Evolutionary conservation across 2,888 invertebrate genomes (phyloP), one percentile per base, ranked within the genome.

Genomic region (Ennomos quercinarius): DNA sequence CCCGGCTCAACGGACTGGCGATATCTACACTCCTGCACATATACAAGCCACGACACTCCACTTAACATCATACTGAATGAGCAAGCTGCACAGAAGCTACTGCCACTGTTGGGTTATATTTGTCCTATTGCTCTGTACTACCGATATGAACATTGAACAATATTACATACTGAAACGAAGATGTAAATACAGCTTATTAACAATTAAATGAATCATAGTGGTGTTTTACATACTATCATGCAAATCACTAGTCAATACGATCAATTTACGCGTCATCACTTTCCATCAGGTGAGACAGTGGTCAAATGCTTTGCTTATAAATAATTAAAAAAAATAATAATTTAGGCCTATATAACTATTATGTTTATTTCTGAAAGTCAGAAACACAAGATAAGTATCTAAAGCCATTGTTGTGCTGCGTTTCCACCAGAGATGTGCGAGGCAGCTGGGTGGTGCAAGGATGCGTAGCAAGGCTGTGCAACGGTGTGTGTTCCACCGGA

Each of bases 41-140:
- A 57, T 45, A 62, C 50, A 60, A 60, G 70, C 60, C 48, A 43
- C 51, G 54, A 40, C 39, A 42, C 17, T 45, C 27, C 61, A 57
- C 57, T 53, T 55, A 69, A 67, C 70, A 64, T 67, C 71, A 62
- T 71, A 73, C 71, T 71, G 71, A 72, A 73, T 72, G 48, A 54
- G 54, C 43, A 50, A 17, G n/a, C 43, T n/a, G 42, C 50, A 56
- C 46, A n/a, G 39, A 17, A 40, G 41, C 34, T 43, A 45, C 48
- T 12, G 39, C 27, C 27, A 27, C 38, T 39, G n/a, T 35, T 40
- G 34, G 36, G 42, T 45, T 36, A 45, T 45, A 42, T 34, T 9
- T 45, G 44, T 41, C 17, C 35, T 47, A 46, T 46, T 39, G 8
- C 44, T 34, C 12, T n/a, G 36, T n/a, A 17, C n/a, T 40, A 11